A percentile compares a stretch with the other conserved stretches of the same genome.
phyloP scores from a whole-genome alignment of 2,888 invertebrate genomes.

The Drosophila meridiana region DNA sequence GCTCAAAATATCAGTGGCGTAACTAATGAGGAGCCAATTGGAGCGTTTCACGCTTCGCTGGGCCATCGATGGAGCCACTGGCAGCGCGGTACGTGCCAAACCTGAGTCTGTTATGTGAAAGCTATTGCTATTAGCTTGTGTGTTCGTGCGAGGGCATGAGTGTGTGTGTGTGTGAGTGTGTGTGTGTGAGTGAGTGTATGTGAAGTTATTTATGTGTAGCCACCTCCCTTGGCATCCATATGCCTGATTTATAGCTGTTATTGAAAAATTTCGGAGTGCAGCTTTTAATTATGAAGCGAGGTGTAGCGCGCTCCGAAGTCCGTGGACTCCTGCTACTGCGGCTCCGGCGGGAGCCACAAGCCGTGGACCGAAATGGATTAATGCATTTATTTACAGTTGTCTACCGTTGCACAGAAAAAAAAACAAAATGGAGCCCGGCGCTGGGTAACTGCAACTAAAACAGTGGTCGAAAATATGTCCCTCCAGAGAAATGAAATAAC shows the following conservation, averaged over 20 bases:
- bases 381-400: conserved; percentile 40
- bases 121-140: conserved; percentile 28
- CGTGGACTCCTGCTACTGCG: conserved; percentile 23
- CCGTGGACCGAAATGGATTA: conserved; percentile 35
- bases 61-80: conserved; percentile 58
- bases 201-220: conserved; percentile 79
- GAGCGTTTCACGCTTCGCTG: conserved; percentile 63
- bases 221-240: conserved; percentile 81
- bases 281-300: conserved; percentile 80
- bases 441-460: conserved; percentile 24
- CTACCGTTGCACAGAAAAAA: conserved; percentile 8
- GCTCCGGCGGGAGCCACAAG: conserved; percentile 31
- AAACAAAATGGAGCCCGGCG: background rate
- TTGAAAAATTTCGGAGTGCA: conserved; percentile 83
- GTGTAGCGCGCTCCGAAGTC: conserved; percentile 30
- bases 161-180: conserved; percentile 5
- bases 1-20: conserved; percentile 60
- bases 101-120: conserved; percentile 8
- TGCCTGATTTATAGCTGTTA: conserved; percentile 84
- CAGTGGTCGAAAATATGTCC: conserved; percentile 46
- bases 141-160: conserved; percentile 16
- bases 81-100: conserved; percentile 12
- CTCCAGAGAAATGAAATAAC: conserved; percentile 42
- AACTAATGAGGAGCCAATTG: conserved; percentile 68
- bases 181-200: conserved; percentile 21